A percentile compares a stretch with the other conserved stretches of the same genome.
Evolutionary conservation across 2,113 vertebrate genomes (phyloP).

Genomic region (Vidua chalybeata): DNA sequence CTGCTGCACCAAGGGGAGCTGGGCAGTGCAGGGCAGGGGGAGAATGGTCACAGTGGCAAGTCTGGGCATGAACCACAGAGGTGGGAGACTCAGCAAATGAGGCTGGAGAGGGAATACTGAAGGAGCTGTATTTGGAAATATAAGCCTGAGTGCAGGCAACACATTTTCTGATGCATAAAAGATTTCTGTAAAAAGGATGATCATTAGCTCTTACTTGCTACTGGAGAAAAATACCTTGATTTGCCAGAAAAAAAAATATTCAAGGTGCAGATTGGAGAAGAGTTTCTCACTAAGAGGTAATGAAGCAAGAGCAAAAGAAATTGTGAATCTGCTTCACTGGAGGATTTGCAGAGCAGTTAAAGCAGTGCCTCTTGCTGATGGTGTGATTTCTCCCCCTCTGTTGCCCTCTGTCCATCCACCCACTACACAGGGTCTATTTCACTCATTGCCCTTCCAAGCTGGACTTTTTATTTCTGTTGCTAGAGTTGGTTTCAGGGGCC

Average conservation of each 20-base stretch:
- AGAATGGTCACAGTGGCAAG: accelerated
- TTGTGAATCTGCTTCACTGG: neutral
- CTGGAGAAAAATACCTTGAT: neutral
- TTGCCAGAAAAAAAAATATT: neutral
- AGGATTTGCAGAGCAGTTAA: neutral
- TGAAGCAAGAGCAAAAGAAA: conserved; percentile 13
- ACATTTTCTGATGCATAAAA: neutral
- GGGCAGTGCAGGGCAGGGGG: neutral
- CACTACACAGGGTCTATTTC: neutral
- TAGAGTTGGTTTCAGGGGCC: neutral
- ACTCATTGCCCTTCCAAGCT: neutral
- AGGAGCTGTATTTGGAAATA: conserved; percentile 1
- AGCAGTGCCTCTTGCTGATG: neutral
- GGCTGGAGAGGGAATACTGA: neutral
- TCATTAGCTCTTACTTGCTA: neutral
- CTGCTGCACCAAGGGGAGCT: neutral
- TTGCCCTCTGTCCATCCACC: neutral
- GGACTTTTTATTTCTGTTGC: neutral
- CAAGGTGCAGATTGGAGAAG: neutral
- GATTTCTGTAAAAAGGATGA: neutral
- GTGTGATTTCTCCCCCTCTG: neutral
- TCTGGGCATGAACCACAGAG: neutral
- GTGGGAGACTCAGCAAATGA: neutral
- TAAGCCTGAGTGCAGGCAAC: neutral
- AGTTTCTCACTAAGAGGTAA: neutral